Base-by-base conservation (phyloP, 2,113 vertebrate species). In the Psettodes erumei region DNA sequence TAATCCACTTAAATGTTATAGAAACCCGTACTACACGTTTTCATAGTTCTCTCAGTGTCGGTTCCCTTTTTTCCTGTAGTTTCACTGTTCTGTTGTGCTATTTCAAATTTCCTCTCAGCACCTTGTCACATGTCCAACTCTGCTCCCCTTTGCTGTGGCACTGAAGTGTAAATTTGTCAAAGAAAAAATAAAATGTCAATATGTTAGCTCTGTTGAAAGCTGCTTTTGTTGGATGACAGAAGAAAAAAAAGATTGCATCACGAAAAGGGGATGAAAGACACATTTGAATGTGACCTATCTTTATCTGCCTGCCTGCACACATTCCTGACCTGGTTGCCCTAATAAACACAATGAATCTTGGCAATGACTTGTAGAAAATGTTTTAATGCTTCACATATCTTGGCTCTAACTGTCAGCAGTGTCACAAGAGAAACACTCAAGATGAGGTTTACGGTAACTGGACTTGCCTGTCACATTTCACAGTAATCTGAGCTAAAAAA, bases 301-400 rank as follows among this genome's bases (percentile, higher is more conserved):
- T 53, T n/a, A 45, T 30, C 55, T 40, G 42, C 16, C 37, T 16
- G 8, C 81, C 72, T 50, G 71, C 79, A 54, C 23, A 75, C 87
- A 82, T 88, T 87, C 82, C 84, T 61, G 30, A 78, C 67, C 53
- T 69, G 33, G 54, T 74, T 0, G 4, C 18, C 76, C 42, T 55
- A 15, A 18, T 15, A 51, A 55, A 75, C 77, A 62, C 61, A 64
- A 28, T 21, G 4, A 77, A 13, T 27, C 37, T 25, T 53, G 69
- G 43, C 71, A 69, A 35, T 18, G 7, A 68, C 15, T 19, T 33
- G n/a, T 25, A 42, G 8, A 18, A 32, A 30, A 53, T 64, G 19
- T 0, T 56, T 61, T 38, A n/a, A 2, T 33, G 21, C 12, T 38
- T 59, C 50, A 75, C 16, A 38, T 2, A 8, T 50, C 0, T 16